phyloP scores from a whole-genome alignment of 1,140 invertebrate species.

The Choristoneura fumiferana region DNA sequence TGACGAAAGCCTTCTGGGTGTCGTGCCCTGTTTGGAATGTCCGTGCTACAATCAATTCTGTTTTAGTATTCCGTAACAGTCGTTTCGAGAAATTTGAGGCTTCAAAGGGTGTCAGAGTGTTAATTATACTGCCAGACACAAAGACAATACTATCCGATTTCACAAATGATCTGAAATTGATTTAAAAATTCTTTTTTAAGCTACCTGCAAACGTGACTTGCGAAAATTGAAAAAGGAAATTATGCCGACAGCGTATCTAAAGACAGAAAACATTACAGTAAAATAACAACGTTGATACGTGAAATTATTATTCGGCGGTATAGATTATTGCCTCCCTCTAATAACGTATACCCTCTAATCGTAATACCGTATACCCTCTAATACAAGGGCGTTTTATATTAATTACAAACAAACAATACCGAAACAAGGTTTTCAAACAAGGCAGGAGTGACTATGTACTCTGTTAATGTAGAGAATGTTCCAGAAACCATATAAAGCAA shows the following conservation, averaged over 20 bases:
- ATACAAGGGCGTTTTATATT: constrained; percentile 23
- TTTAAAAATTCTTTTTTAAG: too few relatives aligned
- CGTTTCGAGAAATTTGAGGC: constrained; percentile 1
- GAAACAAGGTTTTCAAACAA: constrained; percentile 24
- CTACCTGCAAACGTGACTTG: too few relatives aligned
- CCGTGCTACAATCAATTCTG: not conserved
- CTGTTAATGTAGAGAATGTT: constrained; percentile 8
- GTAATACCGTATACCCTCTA: too few relatives aligned
- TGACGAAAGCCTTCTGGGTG: not conserved
- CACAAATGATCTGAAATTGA: not conserved
- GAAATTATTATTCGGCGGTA: too few relatives aligned
- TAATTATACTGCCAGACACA: constrained; percentile 7
- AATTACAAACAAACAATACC: constrained; percentile 36
- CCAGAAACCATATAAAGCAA: constrained; percentile 13
- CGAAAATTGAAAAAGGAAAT: too few relatives aligned
- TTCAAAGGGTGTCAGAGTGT: constrained; percentile 12
- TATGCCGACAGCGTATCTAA: too few relatives aligned
- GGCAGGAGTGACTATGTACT: not conserved
- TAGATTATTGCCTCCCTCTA: too few relatives aligned
- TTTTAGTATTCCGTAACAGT: constrained; percentile 2
- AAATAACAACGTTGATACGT: too few relatives aligned
- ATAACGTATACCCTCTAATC: too few relatives aligned
- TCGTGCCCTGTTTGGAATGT: not conserved
- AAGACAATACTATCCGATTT: constrained; percentile 5
- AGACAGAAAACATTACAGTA: too few relatives aligned